Conservation (phyloP, 2,113 vertebrate genomes). For the Osmerus eperlanus region DNA sequence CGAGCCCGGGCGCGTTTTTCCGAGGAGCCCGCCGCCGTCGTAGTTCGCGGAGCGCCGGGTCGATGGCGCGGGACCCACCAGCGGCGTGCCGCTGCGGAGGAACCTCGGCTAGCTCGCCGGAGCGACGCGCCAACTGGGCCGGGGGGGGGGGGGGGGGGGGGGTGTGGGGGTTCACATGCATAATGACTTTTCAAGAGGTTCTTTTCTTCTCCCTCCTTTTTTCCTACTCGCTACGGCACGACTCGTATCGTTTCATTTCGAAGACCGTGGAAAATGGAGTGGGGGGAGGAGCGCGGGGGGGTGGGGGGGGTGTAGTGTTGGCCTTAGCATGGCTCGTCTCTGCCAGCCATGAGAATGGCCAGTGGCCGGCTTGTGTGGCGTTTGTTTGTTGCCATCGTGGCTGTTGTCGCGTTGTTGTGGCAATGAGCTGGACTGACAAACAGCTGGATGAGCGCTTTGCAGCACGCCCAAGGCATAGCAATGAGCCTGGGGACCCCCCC, state of each 20-base stretch:
- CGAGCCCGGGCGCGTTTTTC: slow-evolving; percentile 47
- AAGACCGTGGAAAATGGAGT: too few relatives aligned
- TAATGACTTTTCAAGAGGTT: slow-evolving; percentile 55
- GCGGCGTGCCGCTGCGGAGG: slow-evolving; percentile 26
- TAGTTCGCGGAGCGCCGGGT: too few relatives aligned
- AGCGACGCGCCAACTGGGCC: slow-evolving; percentile 56
- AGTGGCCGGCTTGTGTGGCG: too few relatives aligned
- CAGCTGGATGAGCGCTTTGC: slow-evolving; percentile 62
- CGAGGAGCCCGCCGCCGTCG: slow-evolving; percentile 42
- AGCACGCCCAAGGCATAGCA: slow-evolving; percentile 47
- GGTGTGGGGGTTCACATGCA: slow-evolving; percentile 61
- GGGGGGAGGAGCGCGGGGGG: too few relatives aligned
- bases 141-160: slow-evolving; percentile 16
- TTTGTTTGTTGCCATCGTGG: background rate
- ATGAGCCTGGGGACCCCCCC: slow-evolving; percentile 62
- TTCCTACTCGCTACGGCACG: slow-evolving; percentile 30
- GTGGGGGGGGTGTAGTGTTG: too few relatives aligned
- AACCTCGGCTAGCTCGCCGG: slow-evolving; percentile 20
- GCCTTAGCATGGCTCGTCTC: too few relatives aligned
- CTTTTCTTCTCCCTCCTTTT: slow-evolving; percentile 1
- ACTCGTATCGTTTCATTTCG: background rate
- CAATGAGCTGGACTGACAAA: slow-evolving; percentile 42
- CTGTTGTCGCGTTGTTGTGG: slow-evolving; percentile 26
- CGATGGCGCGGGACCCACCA: too few relatives aligned
- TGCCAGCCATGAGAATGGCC: too few relatives aligned